These are phyloP conservation scores for Frankliniella intonsa DNA, from an alignment of 2,888 invertebrate species.

Conservation along the genomic window DNA sequence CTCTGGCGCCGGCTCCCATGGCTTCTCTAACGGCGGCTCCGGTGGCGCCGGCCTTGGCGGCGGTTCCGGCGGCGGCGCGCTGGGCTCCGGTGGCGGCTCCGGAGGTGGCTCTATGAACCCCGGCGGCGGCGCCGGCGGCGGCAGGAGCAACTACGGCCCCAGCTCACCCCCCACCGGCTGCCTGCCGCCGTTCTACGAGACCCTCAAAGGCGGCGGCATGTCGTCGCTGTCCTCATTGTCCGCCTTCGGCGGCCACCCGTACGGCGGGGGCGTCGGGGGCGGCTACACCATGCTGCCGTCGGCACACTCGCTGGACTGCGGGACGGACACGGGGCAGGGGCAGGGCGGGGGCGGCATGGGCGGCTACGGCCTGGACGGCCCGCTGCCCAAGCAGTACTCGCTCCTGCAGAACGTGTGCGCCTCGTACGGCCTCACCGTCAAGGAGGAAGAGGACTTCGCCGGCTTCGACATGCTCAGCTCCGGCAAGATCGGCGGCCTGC, in stretches of 20 bases:
- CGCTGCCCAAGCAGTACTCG: conserved; percentile 64
- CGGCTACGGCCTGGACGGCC: conserved; percentile 45
- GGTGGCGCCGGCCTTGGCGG: neutral
- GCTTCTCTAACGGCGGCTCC: conserved; percentile 4
- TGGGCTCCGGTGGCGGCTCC: conserved; percentile 7
- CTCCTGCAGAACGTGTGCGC: conserved; percentile 71
- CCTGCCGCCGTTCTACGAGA: conserved; percentile 84
- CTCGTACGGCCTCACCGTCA: conserved; percentile 68
- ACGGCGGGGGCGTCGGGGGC: conserved; percentile 53
- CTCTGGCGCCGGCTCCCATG: conserved; percentile 38
- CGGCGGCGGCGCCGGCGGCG: conserved; percentile 46
- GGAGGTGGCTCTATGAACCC: conserved; percentile 27
- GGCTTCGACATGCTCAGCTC: conserved; percentile 46
- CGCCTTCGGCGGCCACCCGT: conserved; percentile 54
- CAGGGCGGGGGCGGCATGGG: conserved; percentile 42
- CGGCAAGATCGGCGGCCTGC: conserved; percentile 51
- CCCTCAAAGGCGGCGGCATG: conserved; percentile 64
- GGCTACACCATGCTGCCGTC: conserved; percentile 65
- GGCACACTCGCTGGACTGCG: conserved; percentile 69
- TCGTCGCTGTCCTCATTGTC: conserved; percentile 45
- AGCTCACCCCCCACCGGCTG: conserved; percentile 84
- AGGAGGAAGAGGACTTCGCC: conserved; percentile 60
- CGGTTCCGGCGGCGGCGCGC: conserved; percentile 1
- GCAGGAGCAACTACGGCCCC: conserved; percentile 79
- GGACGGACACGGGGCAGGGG: conserved; percentile 55